phyloP scores from a whole-genome alignment of 37 sponge, comb jelly and placozoan genomes.

The Halichondria panicea region DNA sequence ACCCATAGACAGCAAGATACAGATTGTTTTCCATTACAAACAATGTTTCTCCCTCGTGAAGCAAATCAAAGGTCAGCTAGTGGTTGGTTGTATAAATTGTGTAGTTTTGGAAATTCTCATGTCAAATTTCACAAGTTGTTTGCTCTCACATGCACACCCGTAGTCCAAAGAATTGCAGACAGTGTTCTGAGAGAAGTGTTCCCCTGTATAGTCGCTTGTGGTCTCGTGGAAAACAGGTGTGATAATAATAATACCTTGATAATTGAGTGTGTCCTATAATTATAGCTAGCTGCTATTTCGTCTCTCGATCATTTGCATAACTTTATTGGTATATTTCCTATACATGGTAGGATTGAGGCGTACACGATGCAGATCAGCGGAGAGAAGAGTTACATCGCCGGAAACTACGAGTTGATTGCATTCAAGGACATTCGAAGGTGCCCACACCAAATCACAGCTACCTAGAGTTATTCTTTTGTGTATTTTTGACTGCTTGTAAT shows the following conservation, averaged over 20 bases:
- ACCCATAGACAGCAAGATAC: constrained; percentile 61
- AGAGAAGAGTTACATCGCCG: constrained; percentile 56
- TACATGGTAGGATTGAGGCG: constrained; percentile 18
- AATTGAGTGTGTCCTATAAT: background rate
- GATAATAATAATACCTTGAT: background rate
- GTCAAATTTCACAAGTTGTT: background rate
- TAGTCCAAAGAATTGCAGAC: constrained; percentile 30
- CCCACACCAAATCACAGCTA: background rate
- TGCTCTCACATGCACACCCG: background rate
- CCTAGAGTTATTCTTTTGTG: background rate
- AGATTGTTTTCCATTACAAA: constrained; percentile 56
- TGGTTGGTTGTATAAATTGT: background rate
- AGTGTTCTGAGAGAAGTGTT: constrained; percentile 36
- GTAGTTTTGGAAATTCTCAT: background rate
- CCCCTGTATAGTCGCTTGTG: constrained; percentile 56
- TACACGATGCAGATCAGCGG: constrained; percentile 63
- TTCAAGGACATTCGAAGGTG: constrained; percentile 67
- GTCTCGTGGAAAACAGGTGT: constrained; percentile 28
- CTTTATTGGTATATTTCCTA: too few species aligned
- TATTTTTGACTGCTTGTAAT: background rate
- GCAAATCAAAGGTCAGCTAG: constrained; percentile 26
- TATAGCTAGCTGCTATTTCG: background rate
- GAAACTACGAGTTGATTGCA: constrained; percentile 39
- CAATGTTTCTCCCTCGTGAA: constrained; percentile 41
- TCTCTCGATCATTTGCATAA: too few species aligned